Evolutionary conservation across 2,888 invertebrate species (phyloP).

Genomic region (Eurois occulta): DNA sequence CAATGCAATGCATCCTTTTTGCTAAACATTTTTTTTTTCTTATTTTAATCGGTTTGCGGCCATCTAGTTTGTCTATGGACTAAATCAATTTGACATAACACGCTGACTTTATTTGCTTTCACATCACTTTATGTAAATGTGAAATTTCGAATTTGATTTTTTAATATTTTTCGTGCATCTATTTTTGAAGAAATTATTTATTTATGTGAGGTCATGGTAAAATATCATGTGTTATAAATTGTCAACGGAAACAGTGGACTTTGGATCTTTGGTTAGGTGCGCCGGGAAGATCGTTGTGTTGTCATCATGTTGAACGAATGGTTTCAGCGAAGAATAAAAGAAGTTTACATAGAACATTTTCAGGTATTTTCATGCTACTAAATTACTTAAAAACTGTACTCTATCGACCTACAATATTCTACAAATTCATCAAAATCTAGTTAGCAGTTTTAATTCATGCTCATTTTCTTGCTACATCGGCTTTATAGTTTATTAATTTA

Average conservation of each 20-base stretch:
- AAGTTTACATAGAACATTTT: conserved; percentile 80
- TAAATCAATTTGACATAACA: conserved; percentile 69
- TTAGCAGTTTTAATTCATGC: too few relatives aligned
- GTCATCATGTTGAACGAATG: conserved; percentile 90
- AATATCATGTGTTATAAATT: conserved; percentile 88
- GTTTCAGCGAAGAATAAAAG: conserved; percentile 84
- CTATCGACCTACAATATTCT: too few relatives aligned
- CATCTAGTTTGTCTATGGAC: conserved; percentile 69
- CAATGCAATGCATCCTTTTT: conserved; percentile 42
- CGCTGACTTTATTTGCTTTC: conserved; percentile 77
- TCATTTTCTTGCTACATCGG: too few relatives aligned
- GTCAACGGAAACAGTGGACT: conserved; percentile 73
- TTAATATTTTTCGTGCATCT: conserved; percentile 88
- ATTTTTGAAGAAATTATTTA: conserved; percentile 90
- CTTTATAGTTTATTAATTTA: too few relatives aligned
- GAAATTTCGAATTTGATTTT: conserved; percentile 88
- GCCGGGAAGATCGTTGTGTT: conserved; percentile 75
- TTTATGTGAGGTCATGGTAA: conserved; percentile 85
- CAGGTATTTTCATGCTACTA: conserved; percentile 82
- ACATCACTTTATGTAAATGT: conserved; percentile 81
- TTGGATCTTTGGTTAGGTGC: conserved; percentile 80
- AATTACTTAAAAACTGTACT: too few relatives aligned
- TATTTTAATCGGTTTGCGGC: conserved; percentile 48
- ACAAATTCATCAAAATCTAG: too few relatives aligned
- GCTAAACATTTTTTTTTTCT: conserved; percentile 38